These are phyloP conservation scores for Pandemis cinnamomeana DNA, from an alignment of 2,888 invertebrate species.

Conservation along the genomic window DNA sequence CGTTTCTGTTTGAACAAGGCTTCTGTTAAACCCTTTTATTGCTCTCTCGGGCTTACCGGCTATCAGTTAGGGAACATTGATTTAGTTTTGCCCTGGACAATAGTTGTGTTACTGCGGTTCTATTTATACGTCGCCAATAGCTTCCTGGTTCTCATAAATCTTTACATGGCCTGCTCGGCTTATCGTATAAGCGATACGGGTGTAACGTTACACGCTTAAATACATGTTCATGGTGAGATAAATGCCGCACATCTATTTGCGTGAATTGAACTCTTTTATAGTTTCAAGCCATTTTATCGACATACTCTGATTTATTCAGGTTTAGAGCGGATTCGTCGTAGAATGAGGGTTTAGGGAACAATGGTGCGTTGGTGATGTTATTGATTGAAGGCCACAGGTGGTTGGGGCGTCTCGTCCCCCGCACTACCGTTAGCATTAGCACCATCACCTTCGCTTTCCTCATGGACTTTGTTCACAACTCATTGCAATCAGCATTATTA, in stretches of 20 bases:
- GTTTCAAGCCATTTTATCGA: slow-evolving; percentile 45
- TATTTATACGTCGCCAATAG: slow-evolving; percentile 12
- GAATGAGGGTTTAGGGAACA: slow-evolving; percentile 62
- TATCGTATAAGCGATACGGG: slow-evolving; percentile 9
- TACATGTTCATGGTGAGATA: background rate
- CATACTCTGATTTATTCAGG: slow-evolving; percentile 48
- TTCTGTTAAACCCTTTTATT: slow-evolving; percentile 66
- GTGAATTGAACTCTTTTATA: slow-evolving; percentile 42
- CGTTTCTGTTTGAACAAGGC: slow-evolving; percentile 65
- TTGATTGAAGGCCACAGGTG: slow-evolving; percentile 82
- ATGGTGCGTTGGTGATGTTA: slow-evolving; percentile 75
- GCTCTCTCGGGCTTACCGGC: slow-evolving; percentile 56
- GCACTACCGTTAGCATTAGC: slow-evolving; percentile 49
- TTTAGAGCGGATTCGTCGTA: slow-evolving; percentile 53
- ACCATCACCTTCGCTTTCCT: slow-evolving; percentile 69
- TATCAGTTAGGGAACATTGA: slow-evolving; percentile 55
- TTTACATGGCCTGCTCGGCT: slow-evolving; percentile 16
- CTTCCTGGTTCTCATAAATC: slow-evolving; percentile 22
- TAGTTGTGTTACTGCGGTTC: slow-evolving; percentile 19
- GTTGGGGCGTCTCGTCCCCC: slow-evolving; percentile 73
- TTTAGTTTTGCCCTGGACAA: slow-evolving; percentile 51
- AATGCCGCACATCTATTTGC: background rate
- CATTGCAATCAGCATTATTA: slow-evolving; percentile 40
- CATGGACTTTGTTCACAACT: slow-evolving; percentile 53
- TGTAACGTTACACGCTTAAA: background rate